Evolutionary conservation across 1,140 invertebrate genomes (phyloP).

Genomic region (Heliconius himera): DNA sequence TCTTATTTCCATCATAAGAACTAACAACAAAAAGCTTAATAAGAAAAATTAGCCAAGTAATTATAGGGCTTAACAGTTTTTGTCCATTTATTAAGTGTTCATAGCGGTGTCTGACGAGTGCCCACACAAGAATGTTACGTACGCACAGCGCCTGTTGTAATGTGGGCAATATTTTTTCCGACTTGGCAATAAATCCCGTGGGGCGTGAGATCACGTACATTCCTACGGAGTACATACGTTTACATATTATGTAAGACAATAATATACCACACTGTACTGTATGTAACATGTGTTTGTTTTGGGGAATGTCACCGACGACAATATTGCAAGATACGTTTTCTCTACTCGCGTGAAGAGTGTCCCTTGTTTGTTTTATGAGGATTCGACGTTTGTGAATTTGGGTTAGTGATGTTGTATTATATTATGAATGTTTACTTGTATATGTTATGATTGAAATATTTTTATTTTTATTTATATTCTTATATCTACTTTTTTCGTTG

Average conservation of each 20-base stretch:
- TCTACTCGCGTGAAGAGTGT: neutral
- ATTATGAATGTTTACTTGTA: neutral
- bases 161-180: constrained; percentile 49
- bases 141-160: constrained; percentile 44
- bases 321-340: constrained; percentile 4
- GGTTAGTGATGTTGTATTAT: neutral
- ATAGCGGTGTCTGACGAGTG: constrained; percentile 23
- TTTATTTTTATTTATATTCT: no score
- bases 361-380: constrained; percentile 2
- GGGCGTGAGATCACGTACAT: constrained; percentile 49
- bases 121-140: constrained; percentile 29
- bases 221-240: constrained; percentile 34
- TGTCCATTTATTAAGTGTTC: constrained; percentile 23
- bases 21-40: neutral
- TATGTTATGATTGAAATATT: no score
- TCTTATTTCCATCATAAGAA: neutral
- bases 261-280: constrained; percentile 25
- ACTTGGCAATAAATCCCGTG: constrained; percentile 48
- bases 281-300: constrained; percentile 29
- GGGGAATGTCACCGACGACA: constrained; percentile 15
- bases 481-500: no score
- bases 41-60: neutral
- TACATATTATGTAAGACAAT: constrained; percentile 39
- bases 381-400: constrained; percentile 10
- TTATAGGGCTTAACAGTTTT: neutral